Evolutionary conservation across 1,140 invertebrate genomes (phyloP), one percentile per base, ranked within the genome.

Genomic region (Brachionus rubens): DNA sequence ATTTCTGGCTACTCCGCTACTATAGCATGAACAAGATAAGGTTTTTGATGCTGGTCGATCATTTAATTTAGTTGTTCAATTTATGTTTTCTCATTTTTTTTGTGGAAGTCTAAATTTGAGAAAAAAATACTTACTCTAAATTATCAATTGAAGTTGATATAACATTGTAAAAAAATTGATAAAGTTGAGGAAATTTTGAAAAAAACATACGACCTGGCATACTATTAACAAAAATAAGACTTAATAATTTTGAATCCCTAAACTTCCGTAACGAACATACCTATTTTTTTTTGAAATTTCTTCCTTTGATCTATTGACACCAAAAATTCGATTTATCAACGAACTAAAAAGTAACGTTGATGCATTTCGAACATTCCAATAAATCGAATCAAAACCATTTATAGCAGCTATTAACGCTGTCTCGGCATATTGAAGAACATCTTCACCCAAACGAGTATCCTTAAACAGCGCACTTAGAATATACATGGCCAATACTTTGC

Each of bases 261-360:
- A n/a, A 47, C 19, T 26, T 40, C 62, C 40, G 33, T 36, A 47
- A 67, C n/a, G 14, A 41, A 54, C 12, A 1, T 54, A 84, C 83
- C 88, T 88, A 83, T 95, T 94, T 77, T 91, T 89, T 16, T 88
- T 86, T 52, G 88, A 88, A 26, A 90, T 82, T 77, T 90, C 83
- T 82, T 91, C 89, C 76, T 89, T 88, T 0, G 88, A 88, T 75
- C 91, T 86, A 79, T 90, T 90, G 0, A 95, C 93, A 14, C 94
- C 94, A 87, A 98, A 96, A 76, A 94, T 90, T 79, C 93, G 86
- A 21, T 89, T 90, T 77, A 95, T 89, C n/a, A 98, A 83, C 1
- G 92, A 87, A 78, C 90, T 90, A 78, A 93, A 91, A 36, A 96
- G 83, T 19, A 97, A 83, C 0, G 92, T 92, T 0, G 92, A 89